phyloP scores from a whole-genome alignment of 2,797 vertebrate genomes.

The Melanogrammus aeglefinus region DNA sequence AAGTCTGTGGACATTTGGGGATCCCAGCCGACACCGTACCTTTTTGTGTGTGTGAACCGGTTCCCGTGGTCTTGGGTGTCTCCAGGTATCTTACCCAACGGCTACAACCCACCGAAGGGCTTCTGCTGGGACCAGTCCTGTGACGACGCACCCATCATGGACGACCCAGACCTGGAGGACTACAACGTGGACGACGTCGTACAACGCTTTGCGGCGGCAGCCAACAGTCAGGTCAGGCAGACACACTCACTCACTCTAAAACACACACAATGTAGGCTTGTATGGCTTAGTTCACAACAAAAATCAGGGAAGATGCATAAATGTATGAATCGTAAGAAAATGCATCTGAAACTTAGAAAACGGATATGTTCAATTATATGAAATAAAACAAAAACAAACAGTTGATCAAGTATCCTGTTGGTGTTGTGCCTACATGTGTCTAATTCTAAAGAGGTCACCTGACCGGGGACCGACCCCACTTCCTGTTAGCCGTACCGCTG shows the following conservation, averaged over 20 bases:
- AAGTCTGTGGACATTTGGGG: background rate
- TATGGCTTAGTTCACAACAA: too few relatives aligned
- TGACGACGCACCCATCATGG: constrained; percentile 79
- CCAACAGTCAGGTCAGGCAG: constrained; percentile 70
- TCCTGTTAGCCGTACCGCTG: too few relatives aligned
- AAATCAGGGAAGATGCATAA: too few relatives aligned
- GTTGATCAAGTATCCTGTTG: too few relatives aligned
- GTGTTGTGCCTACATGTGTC: background rate
- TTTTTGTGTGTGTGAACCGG: background rate
- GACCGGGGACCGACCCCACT: background rate
- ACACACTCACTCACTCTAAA: background rate
- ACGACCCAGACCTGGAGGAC: constrained; percentile 79
- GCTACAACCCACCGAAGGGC: constrained; percentile 79
- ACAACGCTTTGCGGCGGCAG: constrained; percentile 65
- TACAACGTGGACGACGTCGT: constrained; percentile 81
- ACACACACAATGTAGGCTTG: too few relatives aligned
- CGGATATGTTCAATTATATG: too few relatives aligned
- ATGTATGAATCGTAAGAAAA: too few relatives aligned
- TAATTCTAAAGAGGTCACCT: background rate
- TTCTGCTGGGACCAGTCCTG: constrained; percentile 91
- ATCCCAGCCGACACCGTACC: background rate
- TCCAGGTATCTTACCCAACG: constrained; percentile 86
- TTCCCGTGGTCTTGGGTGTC: background rate
- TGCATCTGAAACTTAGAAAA: too few relatives aligned
- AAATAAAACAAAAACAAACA: too few relatives aligned